These are phyloP conservation scores for Melanotaenia pygmaea DNA, from an alignment of 2,797 vertebrate species.

Conservation along the genomic window DNA sequence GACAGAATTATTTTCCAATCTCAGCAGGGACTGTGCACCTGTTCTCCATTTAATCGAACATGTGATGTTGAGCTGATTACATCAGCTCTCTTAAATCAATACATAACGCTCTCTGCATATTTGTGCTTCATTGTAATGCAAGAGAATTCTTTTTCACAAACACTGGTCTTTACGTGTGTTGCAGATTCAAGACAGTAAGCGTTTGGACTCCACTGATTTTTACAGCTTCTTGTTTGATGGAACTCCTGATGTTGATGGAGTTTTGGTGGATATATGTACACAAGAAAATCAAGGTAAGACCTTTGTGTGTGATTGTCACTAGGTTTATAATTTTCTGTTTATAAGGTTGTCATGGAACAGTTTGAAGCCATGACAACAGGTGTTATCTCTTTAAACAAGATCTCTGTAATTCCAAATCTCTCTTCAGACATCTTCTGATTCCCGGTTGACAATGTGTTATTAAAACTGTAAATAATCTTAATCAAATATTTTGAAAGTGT, in stretches of 20 bases:
- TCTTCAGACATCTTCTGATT: background rate
- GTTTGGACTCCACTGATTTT: background rate
- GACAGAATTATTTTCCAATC: constrained; percentile 49
- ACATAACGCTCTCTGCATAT: constrained; percentile 16
- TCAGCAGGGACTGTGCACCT: constrained; percentile 42
- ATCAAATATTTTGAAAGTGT: background rate
- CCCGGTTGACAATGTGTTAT: background rate
- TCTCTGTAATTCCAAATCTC: background rate
- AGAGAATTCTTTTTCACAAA: constrained; percentile 20
- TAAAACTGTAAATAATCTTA: background rate
- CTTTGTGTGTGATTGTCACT: background rate
- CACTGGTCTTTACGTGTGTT: background rate
- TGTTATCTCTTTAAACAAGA: background rate
- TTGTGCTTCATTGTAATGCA: constrained; percentile 5
- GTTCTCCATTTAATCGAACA: constrained; percentile 39
- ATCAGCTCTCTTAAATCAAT: constrained; percentile 49
- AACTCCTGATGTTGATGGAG: background rate
- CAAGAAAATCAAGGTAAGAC: background rate
- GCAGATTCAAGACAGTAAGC: background rate
- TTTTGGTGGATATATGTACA: background rate
- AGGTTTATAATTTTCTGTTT: background rate
- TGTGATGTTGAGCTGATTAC: constrained; percentile 20
- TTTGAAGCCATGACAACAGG: background rate
- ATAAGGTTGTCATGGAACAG: background rate
- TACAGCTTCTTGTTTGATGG: background rate